Conservation (phyloP, 1,140 invertebrate species). For the Bombus waltoni region DNA sequence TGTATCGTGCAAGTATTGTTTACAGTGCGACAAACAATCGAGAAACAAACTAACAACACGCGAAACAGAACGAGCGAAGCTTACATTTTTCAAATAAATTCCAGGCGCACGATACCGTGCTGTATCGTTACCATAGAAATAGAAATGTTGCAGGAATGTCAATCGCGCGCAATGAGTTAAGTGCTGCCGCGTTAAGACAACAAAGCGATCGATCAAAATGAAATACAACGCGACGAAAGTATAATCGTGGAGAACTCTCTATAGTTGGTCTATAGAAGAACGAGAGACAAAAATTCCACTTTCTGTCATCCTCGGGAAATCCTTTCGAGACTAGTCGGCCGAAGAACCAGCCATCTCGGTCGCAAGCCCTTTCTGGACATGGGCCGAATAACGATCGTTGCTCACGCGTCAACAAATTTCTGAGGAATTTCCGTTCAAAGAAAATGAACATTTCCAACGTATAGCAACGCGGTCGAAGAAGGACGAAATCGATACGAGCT, state of each 20-base stretch:
- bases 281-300: constrained; percentile 8
- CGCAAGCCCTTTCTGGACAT: constrained; percentile 19
- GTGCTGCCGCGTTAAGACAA: not conserved
- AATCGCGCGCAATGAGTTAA: constrained; percentile 13
- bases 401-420: constrained; percentile 49
- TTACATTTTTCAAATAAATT: constrained; percentile 15
- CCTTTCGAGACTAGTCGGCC: not conserved
- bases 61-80: not conserved
- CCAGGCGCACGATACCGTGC: no score
- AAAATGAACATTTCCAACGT: constrained; percentile 14
- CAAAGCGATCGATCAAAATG: constrained; percentile 2
- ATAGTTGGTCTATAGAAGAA: not conserved
- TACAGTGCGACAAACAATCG: not conserved
- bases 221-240: not conserved
- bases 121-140: not conserved
- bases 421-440: constrained; percentile 39
- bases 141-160: not conserved
- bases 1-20: not conserved
- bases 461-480: not conserved
- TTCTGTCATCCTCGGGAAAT: not conserved
- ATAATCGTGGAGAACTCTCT: not conserved
- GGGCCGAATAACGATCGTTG: constrained; percentile 29
- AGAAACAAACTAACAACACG: not conserved
- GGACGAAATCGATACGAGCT: constrained; percentile 64
- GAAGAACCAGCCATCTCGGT: not conserved